Base-by-base conservation (phyloP, 1,140 invertebrate genomes). In the Arctopsyche grandis region DNA sequence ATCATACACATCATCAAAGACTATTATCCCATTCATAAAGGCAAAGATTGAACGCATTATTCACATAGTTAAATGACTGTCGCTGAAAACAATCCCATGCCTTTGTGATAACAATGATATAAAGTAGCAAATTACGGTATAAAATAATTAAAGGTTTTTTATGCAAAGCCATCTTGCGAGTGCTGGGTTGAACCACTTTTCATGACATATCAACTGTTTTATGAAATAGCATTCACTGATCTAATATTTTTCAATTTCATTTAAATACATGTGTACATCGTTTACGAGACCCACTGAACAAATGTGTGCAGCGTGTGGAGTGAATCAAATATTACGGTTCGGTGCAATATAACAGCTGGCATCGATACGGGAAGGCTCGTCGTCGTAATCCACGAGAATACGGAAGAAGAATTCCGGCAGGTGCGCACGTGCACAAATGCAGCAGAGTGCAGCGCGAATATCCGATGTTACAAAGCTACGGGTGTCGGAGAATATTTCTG, bases 1-100 rank as follows among this genome's bases (percentile, higher is more conserved):
- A 75, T 75, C 75, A 26, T 71, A 77, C 78, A 69, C 74, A 81
- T 58, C 60, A 43, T 74, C 77, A 78, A 78, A 81, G 77, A 81
- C 80, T 58, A 70, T 78, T 81, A 78, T 75, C 70, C 71, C 48
- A 12, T 21, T 63, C 16, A 69, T 66, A 77, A 77, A 16, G 73
- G 22, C 73, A 22, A 16, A 75, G 73, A 29, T 71, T 38, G 29
- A 7, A 4, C 29, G 7, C 29, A 38, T 38, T 38, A 38, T 38
- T 38, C 29, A 38, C 29, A 38, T 38, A 7, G 29, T 38, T 7
- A 38, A 71, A 71, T 21, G 69, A 16, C n/a, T 21, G 26, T 16
- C 24, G 69, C 14, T 29, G 69, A 71, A 71, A 71, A 71, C 38
- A 71, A 71, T 71, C 69, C 38, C 7, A 14, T n/a, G 24, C 38